Evolutionary conservation across 2,888 invertebrate species (phyloP), one percentile per base, ranked within the genome.

Genomic region (Agrotis clavis): DNA sequence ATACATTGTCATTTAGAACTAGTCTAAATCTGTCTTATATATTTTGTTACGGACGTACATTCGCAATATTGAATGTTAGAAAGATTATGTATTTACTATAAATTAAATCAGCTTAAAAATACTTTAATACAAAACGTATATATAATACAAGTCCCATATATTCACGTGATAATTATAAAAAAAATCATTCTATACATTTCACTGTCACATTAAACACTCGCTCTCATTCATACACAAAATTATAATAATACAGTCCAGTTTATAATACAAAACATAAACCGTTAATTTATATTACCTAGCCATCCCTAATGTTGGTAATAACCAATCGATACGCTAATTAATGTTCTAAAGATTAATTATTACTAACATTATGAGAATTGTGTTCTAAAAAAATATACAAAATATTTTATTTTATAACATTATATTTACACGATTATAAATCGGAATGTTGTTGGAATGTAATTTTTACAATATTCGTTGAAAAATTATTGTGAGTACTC

Each of bases 231-330:
- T 84, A 84, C 87, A 87, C 77, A 77, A 48, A 82, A 73, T 83
- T 85, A 83, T 90, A 91, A 91, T 88, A 89, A 92, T 92, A 94
- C 92, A 94, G 92, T 94, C 92, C 91, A 90, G 91, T 92, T 94
- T 93, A 94, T 92, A 90, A 93, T 95, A 95, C 92, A 95, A 95
- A 92, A 92, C 89, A 88, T 90, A 92, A 92, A 94, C 92, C 90
- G 91, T 90, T 91, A 88, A 82, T 90, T 90, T 90, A 88, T 89
- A 89, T 81, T 90, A 89, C 69, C 81, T 88, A 84, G 79, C 70
- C 71, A 81, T 86, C 82, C 84, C 71, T 79, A 86, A 87, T 89
- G 86, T 87, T 88, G 91, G 87, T 88, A 91, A 88, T 87, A 89
- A 91, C 84, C 19, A 75, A 73, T 71, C 21, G n/a, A 71, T 69